These are phyloP conservation scores for Regulus satrapa DNA, from an alignment of 2,113 vertebrate species.

Conservation along the genomic window DNA sequence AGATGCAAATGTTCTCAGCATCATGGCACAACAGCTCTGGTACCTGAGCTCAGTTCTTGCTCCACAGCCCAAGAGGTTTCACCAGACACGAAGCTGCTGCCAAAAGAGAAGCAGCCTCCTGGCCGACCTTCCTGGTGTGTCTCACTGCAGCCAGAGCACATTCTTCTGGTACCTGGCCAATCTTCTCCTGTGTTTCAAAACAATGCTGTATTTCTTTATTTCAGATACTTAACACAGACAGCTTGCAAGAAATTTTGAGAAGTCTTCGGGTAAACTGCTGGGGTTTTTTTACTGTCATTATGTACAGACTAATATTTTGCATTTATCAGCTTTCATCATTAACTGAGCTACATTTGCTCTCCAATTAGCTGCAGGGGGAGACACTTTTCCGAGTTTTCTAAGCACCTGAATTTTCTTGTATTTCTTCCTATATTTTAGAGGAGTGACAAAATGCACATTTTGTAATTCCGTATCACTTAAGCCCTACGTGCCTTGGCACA, in stretches of 20 bases:
- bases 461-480: not conserved
- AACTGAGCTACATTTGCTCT: not conserved
- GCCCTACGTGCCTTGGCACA: not conserved
- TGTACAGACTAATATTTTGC: not conserved
- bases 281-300: not conserved
- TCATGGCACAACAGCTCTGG: not conserved
- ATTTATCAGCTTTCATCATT: not conserved
- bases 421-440: not conserved
- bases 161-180: not conserved
- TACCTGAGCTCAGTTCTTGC: not conserved
- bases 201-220: rapidly evolving
- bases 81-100: not conserved
- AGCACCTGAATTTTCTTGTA: not conserved
- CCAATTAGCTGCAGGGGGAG: constrained; percentile 25
- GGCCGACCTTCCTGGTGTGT: not conserved
- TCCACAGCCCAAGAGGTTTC: not conserved
- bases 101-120: not conserved
- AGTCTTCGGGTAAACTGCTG: not conserved
- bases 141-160: rapidly evolving
- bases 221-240: not conserved
- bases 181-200: not conserved
- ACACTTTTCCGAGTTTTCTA: not conserved
- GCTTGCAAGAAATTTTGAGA: not conserved
- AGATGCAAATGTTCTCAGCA: not conserved
- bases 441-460: not conserved